Evolutionary conservation across 2,113 vertebrate genomes (phyloP).

Genomic region (Chlorodrepanis virens): DNA sequence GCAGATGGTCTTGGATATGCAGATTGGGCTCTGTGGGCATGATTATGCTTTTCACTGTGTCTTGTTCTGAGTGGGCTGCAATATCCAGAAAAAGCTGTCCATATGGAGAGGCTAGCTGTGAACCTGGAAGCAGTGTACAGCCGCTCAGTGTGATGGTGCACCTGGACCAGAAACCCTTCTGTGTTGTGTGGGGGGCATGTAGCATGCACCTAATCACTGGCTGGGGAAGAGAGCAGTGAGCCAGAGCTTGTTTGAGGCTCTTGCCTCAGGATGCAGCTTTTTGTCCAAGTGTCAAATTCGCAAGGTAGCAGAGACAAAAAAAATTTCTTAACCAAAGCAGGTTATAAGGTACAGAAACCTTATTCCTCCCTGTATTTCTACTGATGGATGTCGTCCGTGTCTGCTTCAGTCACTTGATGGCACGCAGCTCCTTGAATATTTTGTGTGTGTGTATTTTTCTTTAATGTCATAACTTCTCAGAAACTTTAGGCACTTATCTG

Average conservation of each 20-base stretch:
- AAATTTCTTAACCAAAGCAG: neutral
- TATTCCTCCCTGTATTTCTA: neutral
- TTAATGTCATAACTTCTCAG: neutral
- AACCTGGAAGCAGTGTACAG: neutral
- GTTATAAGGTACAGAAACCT: neutral
- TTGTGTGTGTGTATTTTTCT: neutral
- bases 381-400: accelerated
- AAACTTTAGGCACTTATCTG: neutral
- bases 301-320: neutral
- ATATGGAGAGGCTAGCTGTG: conserved; percentile 7
- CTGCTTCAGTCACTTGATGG: neutral
- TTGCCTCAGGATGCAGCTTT: neutral
- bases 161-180: neutral
- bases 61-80: neutral
- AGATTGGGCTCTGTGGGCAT: neutral
- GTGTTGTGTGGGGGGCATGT: neutral
- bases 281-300: neutral
- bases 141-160: neutral
- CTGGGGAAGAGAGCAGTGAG: neutral
- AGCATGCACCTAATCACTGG: accelerated
- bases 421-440: neutral
- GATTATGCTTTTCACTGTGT: neutral
- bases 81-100: neutral
- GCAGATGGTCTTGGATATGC: neutral
- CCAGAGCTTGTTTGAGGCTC: neutral